Evolutionary conservation across 1,140 invertebrate genomes (phyloP).

Genomic region (Euglossa dilemma): DNA sequence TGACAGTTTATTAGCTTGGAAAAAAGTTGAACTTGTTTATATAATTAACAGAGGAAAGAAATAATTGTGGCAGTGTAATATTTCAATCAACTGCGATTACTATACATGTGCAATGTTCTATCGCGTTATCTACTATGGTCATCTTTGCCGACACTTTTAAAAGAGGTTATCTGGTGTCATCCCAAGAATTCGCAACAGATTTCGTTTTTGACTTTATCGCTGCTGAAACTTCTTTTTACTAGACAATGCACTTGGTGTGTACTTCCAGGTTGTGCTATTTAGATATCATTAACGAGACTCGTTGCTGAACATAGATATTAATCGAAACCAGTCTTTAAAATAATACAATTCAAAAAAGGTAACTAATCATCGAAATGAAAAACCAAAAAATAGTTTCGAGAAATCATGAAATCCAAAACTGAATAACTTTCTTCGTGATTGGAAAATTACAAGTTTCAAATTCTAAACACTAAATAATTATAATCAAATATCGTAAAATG

Average conservation of each 20-base stretch:
- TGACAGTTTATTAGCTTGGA: neutral
- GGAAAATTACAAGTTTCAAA: too few species aligned
- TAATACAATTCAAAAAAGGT: too few species aligned
- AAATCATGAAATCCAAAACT: too few species aligned
- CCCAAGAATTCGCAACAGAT: conserved; percentile 43
- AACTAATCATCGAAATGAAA: too few species aligned
- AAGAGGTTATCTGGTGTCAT: conserved; percentile 34
- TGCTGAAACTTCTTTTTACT: neutral
- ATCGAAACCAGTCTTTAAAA: too few species aligned
- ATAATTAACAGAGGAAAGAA: neutral
- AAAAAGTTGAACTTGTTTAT: neutral
- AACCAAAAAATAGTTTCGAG: too few species aligned
- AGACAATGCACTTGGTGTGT: neutral
- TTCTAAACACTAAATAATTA: too few species aligned
- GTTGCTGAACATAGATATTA: too few species aligned
- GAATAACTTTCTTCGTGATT: too few species aligned
- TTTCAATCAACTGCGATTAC: neutral
- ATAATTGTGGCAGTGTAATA: neutral
- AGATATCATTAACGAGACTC: neutral
- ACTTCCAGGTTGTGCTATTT: neutral
- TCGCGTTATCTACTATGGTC: conserved; percentile 43
- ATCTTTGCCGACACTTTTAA: conserved; percentile 34
- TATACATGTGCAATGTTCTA: neutral
- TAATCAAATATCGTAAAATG: too few species aligned
- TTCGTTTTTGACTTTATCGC: conserved; percentile 27